phyloP scores from a whole-genome alignment of 2,888 invertebrate species.

The Lasioglossum pauxillum region DNA sequence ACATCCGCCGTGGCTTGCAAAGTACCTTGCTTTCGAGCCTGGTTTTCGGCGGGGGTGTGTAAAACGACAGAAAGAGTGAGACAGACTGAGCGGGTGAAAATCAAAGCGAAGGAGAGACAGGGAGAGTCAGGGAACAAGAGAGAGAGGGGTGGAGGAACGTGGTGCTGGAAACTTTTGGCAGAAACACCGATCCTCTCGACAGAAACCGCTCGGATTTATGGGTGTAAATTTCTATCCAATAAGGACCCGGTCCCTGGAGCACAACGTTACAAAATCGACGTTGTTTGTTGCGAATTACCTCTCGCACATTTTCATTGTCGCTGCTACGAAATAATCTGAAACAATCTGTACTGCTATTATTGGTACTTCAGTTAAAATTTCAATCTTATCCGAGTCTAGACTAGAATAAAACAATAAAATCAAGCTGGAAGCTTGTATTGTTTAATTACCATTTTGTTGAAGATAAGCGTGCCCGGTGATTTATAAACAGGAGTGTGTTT shows the following conservation, averaged over 20 bases:
- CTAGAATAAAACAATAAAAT: too few relatives aligned
- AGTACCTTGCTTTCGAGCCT: constrained; percentile 65
- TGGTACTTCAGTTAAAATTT: not conserved
- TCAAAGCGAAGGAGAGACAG: constrained; percentile 40
- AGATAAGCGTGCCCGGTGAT: too few relatives aligned
- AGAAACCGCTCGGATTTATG: constrained; percentile 77
- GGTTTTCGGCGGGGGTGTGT: constrained; percentile 32
- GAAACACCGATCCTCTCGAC: constrained; percentile 78
- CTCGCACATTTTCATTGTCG: too few relatives aligned
- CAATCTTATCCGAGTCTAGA: not conserved
- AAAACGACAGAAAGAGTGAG: constrained; percentile 59
- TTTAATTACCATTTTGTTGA: too few relatives aligned
- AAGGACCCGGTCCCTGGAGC: constrained; percentile 60
- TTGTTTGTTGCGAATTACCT: not conserved
- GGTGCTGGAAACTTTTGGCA: constrained; percentile 72
- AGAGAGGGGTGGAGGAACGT: constrained; percentile 29
- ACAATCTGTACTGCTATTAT: not conserved
- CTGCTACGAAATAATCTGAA: not conserved
- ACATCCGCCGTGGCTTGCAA: constrained; percentile 68
- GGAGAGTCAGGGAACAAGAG: constrained; percentile 42
- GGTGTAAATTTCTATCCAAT: constrained; percentile 77
- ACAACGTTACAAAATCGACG: constrained; percentile 26
- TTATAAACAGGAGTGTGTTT: too few relatives aligned
- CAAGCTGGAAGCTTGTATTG: too few relatives aligned
- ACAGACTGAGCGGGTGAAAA: constrained; percentile 38